Percentiles rank a stretch among this genome's conserved stretches.
phyloP scores from a whole-genome alignment of 2,113 vertebrate species.

The Aegotheles bennettii region DNA sequence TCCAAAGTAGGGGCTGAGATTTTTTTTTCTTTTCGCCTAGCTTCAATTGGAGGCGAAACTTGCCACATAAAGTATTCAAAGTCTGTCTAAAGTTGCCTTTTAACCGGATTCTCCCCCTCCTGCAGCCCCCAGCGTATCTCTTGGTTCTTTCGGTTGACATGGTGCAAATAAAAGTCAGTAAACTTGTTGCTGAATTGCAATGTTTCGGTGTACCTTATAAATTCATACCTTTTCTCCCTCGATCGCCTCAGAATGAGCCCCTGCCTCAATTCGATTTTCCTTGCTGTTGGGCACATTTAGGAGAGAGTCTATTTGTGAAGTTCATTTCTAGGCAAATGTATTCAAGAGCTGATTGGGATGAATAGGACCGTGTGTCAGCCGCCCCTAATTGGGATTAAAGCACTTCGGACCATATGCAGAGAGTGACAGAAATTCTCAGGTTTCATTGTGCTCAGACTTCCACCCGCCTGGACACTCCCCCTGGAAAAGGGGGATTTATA shows the following conservation, averaged over 20 bases:
- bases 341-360: conserved; percentile 88
- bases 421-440: conserved; percentile 94
- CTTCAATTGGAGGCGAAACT: conserved; percentile 72
- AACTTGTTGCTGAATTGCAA: conserved; percentile 92
- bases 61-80: conserved; percentile 84
- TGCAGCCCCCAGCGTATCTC: conserved; percentile 74
- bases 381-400: conserved; percentile 99
- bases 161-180: conserved; percentile 90
- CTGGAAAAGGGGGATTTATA: conserved; percentile 55
- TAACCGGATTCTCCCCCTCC: conserved; percentile 74
- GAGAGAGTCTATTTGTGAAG: conserved; percentile 90
- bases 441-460: conserved; percentile 89
- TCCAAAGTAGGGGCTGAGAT: conserved; percentile 16
- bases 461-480: conserved; percentile 79
- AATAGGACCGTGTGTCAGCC: conserved; percentile 99
- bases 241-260: conserved; percentile 85
- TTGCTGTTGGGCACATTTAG: conserved; percentile 95
- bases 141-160: conserved; percentile 91
- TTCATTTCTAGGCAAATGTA: conserved; percentile 99
- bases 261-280: conserved; percentile 96
- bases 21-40: neutral
- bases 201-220: conserved; percentile 98
- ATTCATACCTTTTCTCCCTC: conserved; percentile 96
- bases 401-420: conserved; percentile 95
- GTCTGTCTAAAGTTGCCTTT: conserved; percentile 82